Evolutionary conservation across 1,140 invertebrate genomes (phyloP).

Genomic region (Platorchestia sp.): DNA sequence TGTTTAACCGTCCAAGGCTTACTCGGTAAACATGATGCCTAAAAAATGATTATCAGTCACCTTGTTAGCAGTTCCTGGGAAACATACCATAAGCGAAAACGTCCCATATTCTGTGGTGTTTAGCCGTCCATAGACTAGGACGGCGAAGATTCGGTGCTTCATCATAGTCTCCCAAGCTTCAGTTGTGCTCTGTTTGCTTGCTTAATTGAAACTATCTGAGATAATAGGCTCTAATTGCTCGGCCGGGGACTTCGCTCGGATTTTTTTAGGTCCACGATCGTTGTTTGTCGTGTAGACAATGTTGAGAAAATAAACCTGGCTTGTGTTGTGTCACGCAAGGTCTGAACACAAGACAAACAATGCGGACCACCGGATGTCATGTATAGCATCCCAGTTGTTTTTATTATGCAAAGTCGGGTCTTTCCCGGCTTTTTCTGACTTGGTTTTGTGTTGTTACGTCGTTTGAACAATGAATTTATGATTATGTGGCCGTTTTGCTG

Average conservation of each 20-base stretch:
- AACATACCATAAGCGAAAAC: background rate
- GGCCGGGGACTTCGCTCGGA: background rate
- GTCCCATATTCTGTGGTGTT: background rate
- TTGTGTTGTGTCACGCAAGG: background rate
- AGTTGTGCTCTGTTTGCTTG: background rate
- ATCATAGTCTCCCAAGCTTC: background rate
- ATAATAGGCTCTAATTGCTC: constrained; percentile 31
- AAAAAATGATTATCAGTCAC: background rate
- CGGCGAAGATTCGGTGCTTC: background rate
- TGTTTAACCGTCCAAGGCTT: too few relatives aligned
- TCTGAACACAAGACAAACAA: background rate
- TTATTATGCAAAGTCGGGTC: background rate
- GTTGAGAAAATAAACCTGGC: background rate
- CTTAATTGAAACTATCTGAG: constrained; percentile 42
- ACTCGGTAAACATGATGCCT: background rate
- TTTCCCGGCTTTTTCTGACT: background rate
- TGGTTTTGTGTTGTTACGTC: background rate
- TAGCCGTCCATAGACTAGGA: background rate
- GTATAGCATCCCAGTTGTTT: background rate
- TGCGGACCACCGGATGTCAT: background rate
- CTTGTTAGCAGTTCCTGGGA: background rate
- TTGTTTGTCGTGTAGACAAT: constrained; percentile 34
- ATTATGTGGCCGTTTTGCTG: too few relatives aligned
- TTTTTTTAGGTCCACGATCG: background rate
- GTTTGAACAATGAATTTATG: background rate